Percentiles rank a stretch among this genome's conserved stretches.
These are phyloP conservation scores for Callinectes sapidus DNA, from an alignment of 2,888 invertebrate genomes.

Conservation along the genomic window DNA sequence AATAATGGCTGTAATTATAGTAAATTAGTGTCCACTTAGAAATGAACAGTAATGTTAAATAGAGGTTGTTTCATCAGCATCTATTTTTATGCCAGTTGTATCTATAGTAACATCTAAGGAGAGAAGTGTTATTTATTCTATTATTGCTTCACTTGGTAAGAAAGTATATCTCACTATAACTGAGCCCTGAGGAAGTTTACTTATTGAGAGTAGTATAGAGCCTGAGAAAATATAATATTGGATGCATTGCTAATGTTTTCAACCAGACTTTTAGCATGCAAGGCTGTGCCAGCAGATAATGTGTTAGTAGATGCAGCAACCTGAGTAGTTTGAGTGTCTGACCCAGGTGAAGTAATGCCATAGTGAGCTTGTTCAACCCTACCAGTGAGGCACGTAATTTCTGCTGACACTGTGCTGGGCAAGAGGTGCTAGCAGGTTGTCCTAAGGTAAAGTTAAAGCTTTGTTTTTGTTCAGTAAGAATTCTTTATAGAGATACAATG, in stretches of 20 bases:
- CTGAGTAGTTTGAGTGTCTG: not conserved
- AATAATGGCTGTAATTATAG: constrained; percentile 35
- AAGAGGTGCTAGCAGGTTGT: not conserved
- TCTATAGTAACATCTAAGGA: constrained; percentile 43
- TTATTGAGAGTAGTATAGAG: not conserved
- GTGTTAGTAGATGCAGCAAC: not conserved
- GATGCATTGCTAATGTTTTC: not conserved
- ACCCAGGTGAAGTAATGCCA: not conserved
- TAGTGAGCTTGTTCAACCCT: not conserved
- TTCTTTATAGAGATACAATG: not conserved
- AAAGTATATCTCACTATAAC: not conserved
- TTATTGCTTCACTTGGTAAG: constrained; percentile 26
- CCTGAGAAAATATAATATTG: not conserved
- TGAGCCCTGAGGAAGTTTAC: not conserved
- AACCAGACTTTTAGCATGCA: not conserved
- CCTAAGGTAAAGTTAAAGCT: constrained; percentile 14
- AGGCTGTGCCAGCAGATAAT: not conserved
- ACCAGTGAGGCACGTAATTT: not conserved
- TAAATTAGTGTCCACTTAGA: constrained; percentile 6
- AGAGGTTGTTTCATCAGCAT: constrained; percentile 8
- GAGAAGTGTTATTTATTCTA: constrained; percentile 42
- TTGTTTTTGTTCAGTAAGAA: not conserved
- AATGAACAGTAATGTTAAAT: not conserved
- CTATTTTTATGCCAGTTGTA: constrained; percentile 54
- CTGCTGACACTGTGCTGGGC: not conserved